Evolutionary conservation across 2,888 invertebrate species (phyloP), one percentile per base, ranked within the genome.

Genomic region (Ophion ventricosus): DNA sequence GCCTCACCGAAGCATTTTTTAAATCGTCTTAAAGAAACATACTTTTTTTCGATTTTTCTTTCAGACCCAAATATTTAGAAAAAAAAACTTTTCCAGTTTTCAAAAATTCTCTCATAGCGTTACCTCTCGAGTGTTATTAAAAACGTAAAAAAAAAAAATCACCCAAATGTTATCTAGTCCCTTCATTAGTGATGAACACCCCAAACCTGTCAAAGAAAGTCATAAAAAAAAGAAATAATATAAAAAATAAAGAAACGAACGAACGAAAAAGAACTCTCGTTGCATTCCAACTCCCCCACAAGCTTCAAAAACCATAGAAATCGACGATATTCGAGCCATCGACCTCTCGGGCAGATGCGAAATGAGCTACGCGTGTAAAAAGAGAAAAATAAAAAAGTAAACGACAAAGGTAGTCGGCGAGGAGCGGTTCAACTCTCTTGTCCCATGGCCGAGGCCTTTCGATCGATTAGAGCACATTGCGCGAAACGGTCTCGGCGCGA

Each of bases 391-490:
- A 56, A 72, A 74, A 77, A 67, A 81, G 20, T 49, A 73, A 43
- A 35, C 35, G 56, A 25, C 43, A 76, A 49, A 63, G 66, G 78
- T 63, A 35, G 54, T 43, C 43, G 43, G 14, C 64, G 73, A 80
- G 43, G 63, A 78, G 20, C 69, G 56, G 73, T 59, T 43, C 17
- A 59, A 78, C 63, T 63, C 63, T 64, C 29, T 57, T 64, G 75
- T 70, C 72, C 66, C 79, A 73, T 66, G 76, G 70, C 43, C 76
- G 72, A 75, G 63, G 75, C 73, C 69, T 59, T 23, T 10, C 66
- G 75, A 76, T 73, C 73, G 80, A 77, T 77, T 70, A 59, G 67
- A 61, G 26, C 56, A 59, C 25, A 59, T 59, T 57, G 61, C 63
- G 63, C 63, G 72, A 83, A 67, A 76, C 67, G 56, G 61, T 64